Evolutionary conservation across 2,888 invertebrate species (phyloP).

Genomic region (Acleris laterana): DNA sequence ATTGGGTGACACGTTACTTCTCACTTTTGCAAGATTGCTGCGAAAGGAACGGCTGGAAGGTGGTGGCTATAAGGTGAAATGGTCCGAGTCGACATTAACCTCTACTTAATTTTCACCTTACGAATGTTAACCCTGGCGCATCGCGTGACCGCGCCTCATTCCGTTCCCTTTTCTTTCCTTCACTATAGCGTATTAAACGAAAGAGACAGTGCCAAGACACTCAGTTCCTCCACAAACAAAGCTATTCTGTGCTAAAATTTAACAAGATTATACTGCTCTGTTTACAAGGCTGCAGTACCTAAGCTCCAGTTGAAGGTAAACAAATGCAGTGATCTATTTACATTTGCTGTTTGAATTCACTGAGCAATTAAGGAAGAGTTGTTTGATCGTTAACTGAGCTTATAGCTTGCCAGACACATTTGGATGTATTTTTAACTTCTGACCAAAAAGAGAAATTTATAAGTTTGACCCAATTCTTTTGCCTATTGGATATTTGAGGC

Average conservation of each 20-base stretch:
- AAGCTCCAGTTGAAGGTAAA: neutral
- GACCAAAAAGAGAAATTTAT: too few species aligned
- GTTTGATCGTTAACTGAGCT: neutral
- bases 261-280: conserved; percentile 1
- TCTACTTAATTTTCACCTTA: conserved; percentile 49
- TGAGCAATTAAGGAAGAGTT: conserved; percentile 1
- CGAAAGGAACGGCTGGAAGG: conserved; percentile 4
- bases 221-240: neutral
- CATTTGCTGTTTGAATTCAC: neutral
- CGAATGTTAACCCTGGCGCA: conserved; percentile 47
- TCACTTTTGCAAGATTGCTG: conserved; percentile 12
- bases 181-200: conserved; percentile 29
- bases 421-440: too few species aligned
- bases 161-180: conserved; percentile 39
- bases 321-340: neutral
- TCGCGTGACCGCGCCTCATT: conserved; percentile 49
- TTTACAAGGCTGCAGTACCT: neutral
- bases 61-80: conserved; percentile 26
- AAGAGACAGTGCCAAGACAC: conserved; percentile 21
- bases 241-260: too few species aligned
- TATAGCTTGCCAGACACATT: neutral
- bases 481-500: too few species aligned
- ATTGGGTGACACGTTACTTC: neutral
- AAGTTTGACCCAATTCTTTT: too few species aligned
- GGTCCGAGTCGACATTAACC: conserved; percentile 36